Evolutionary conservation across 2,888 invertebrate genomes (phyloP).

Genomic region (Morpho helenor): DNA sequence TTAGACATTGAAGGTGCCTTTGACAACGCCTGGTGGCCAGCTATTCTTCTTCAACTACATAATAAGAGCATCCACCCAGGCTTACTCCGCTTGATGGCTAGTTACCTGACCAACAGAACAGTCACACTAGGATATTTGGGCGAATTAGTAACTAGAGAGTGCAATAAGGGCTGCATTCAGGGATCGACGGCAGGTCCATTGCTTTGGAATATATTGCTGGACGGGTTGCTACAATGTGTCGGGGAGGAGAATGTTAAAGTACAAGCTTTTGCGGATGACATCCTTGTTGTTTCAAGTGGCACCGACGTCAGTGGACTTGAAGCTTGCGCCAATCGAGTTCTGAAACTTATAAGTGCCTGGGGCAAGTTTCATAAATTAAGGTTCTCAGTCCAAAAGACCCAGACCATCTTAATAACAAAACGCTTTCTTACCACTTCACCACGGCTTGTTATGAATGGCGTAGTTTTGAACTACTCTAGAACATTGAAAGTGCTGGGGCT

Average conservation of each 20-base stretch:
- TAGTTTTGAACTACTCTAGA: not conserved
- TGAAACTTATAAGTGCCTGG: conserved; percentile 8
- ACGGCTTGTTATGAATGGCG: not conserved
- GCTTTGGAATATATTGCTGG: conserved; percentile 3
- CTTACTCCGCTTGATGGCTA: not conserved
- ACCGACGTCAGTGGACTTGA: not conserved
- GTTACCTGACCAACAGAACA: not conserved
- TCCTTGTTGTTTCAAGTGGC: not conserved
- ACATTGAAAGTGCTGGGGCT: not conserved
- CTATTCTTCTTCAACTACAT: not conserved
- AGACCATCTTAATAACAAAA: conserved; percentile 9
- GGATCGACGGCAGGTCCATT: conserved; percentile 2
- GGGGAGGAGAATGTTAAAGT: not conserved
- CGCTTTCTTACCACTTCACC: conserved; percentile 6
- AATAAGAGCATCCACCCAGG: not conserved
- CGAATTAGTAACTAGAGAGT: not conserved
- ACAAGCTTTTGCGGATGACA: conserved; percentile 3
- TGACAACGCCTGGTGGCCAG: conserved; percentile 1
- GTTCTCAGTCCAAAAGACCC: not conserved
- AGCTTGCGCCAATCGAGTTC: conserved; percentile 8
- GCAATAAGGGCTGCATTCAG: conserved; percentile 4
- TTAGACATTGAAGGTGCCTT: conserved; percentile 6
- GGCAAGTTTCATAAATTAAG: too few relatives aligned
- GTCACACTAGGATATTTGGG: not conserved
- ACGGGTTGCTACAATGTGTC: not conserved